Evolutionary conservation across 2,797 vertebrate genomes (phyloP).

Genomic region (Australoheros facetus): DNA sequence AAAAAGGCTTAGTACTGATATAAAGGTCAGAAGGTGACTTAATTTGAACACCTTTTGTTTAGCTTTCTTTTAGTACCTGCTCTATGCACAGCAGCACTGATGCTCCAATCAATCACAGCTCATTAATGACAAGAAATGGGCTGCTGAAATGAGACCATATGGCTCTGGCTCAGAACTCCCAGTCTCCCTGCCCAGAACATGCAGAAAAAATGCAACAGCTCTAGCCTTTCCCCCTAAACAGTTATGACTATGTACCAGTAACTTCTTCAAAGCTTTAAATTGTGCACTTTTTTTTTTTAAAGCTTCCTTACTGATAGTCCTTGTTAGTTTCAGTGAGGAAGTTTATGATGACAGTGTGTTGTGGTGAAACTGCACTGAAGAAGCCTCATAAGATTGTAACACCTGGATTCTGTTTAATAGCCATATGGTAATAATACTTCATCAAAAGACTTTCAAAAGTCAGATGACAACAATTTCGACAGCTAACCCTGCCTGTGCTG

Average conservation of each 20-base stretch:
- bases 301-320: not conserved
- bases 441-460: conserved; percentile 34
- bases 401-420: conserved; percentile 44
- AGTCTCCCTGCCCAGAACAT: conserved; percentile 42
- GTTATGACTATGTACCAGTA: conserved; percentile 1
- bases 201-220: conserved; percentile 6
- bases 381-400: conserved; percentile 8
- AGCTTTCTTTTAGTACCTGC: conserved; percentile 53
- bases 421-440: conserved; percentile 28
- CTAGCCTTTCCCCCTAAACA: conserved; percentile 33
- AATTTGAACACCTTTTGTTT: conserved; percentile 51
- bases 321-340: not conserved
- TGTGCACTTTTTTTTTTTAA: not conserved
- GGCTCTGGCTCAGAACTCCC: conserved; percentile 55
- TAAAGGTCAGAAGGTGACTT: conserved; percentile 33
- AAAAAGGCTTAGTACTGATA: not conserved
- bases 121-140: conserved; percentile 76
- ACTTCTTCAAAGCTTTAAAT: conserved; percentile 30
- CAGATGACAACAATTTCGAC: conserved; percentile 14
- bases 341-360: not conserved
- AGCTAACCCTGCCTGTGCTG: conserved; percentile 18
- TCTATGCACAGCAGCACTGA: conserved; percentile 47
- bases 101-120: conserved; percentile 77
- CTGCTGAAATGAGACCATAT: conserved; percentile 75
- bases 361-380: not conserved